phyloP scores from a whole-genome alignment of 2,113 vertebrate genomes.

The cat (Felis catus) region DNA sequence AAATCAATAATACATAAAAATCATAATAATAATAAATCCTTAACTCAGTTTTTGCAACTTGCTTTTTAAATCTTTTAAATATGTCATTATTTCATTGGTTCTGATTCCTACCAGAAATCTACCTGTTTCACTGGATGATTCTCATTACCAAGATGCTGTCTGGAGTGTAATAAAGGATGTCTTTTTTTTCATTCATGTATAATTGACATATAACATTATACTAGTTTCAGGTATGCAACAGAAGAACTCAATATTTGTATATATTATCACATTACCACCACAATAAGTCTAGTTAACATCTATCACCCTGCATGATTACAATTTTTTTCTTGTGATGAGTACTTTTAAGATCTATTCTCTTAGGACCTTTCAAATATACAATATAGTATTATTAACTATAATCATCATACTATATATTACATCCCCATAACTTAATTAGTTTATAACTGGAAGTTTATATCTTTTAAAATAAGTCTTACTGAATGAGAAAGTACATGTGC shows the following conservation, averaged over 20 bases:
- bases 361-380: not conserved
- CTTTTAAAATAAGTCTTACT: not conserved
- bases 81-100: not conserved
- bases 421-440: not conserved
- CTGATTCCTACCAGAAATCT: not conserved
- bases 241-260: not conserved
- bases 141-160: not conserved
- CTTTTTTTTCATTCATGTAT: not conserved
- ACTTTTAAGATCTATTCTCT: not conserved
- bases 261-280: not conserved
- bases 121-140: not conserved
- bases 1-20: not conserved
- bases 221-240: not conserved
- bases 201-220: not conserved
- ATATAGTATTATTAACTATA: not conserved
- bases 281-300: not conserved
- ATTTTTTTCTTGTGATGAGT: not conserved
- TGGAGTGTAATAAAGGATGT: not conserved
- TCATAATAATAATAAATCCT: not conserved
- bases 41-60: not conserved
- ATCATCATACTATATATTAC: not conserved
- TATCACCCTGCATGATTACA: accelerated
- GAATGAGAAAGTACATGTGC: not conserved
- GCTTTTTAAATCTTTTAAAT: not conserved
- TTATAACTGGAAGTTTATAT: not conserved